A percentile compares a stretch with the other conserved stretches of the same genome.
These are phyloP conservation scores for Entelurus aequoreus DNA, from an alignment of 2,113 vertebrate genomes.

Conservation along the genomic window DNA sequence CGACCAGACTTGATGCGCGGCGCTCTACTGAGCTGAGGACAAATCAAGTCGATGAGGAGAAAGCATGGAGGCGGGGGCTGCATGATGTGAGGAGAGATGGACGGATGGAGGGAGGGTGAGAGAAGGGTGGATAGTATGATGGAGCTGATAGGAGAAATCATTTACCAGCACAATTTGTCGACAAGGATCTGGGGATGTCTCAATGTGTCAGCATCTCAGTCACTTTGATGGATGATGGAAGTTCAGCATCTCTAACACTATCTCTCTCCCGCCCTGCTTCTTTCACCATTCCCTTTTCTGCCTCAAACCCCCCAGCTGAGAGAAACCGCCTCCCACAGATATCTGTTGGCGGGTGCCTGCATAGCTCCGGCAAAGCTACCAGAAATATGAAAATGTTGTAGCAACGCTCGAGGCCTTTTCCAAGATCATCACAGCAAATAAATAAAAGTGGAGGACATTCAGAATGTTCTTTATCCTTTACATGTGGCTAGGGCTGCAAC, in stretches of 20 bases:
- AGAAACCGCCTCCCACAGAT: constrained; percentile 10
- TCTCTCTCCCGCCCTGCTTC: constrained; percentile 23
- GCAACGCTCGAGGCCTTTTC: too few species aligned
- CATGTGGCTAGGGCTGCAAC: too few species aligned
- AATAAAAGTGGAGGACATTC: too few species aligned
- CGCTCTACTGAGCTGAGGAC: constrained; percentile 26
- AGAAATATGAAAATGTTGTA: too few species aligned
- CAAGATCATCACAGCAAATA: too few species aligned
- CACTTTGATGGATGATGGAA: constrained; percentile 69
- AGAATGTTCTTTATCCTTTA: too few species aligned
- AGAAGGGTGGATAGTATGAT: constrained; percentile 56
- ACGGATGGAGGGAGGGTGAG: constrained; percentile 27
- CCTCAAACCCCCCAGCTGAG: constrained; percentile 22
- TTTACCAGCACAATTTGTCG: constrained; percentile 71
- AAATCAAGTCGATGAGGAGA: constrained; percentile 37
- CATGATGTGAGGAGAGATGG: constrained; percentile 36
- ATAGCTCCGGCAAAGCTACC: not conserved
- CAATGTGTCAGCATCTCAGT: constrained; percentile 65
- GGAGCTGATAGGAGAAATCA: constrained; percentile 72
- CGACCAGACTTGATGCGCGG: constrained; percentile 18
- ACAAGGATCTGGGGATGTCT: constrained; percentile 72
- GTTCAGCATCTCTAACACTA: constrained; percentile 42
- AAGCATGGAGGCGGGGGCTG: not conserved
- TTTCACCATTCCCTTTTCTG: constrained; percentile 19
- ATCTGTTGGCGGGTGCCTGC: not conserved